Evolutionary conservation across 2,113 vertebrate species (phyloP), one percentile per base, ranked within the genome.

Genomic region (Platichthys flesus): DNA sequence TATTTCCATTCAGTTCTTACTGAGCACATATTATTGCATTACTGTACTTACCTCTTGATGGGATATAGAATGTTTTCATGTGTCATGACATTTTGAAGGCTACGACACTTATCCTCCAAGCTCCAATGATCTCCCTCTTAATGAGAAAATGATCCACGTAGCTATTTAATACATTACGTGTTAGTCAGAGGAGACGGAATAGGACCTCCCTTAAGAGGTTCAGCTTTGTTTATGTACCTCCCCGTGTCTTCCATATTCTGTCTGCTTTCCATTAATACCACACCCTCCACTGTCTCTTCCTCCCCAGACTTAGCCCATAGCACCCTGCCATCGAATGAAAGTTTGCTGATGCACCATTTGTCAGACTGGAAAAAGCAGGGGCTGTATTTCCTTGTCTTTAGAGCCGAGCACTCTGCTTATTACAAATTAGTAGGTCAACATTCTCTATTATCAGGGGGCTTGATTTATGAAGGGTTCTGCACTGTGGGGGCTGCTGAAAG

Each of bases 341-440:
- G 26, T 75, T 79, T 77, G 68, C 63, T 68, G 66, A 71, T 78
- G 23, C 37, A 52, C 74, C 62, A 79, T 87, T 87, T 81, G 71
- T 85, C 51, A 68, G 69, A 78, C 23, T 71, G 49, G 64, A 73
- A 58, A 81, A 69, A 70, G 54, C 65, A 75, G 10, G 18, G 66
- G 42, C 2, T 52, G 45, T 71, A 64, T 89, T 83, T 79, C 60
- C 75, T 75, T 71, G 67, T 70, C 79, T 77, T 72, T 74, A 56
- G 28, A 86, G 68, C 16, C 21, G 77, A 83, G 79, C 81, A 83
- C 81, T 92, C 78, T 90, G 82, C 88, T 93, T 91, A 91, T 89
- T 93, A 88, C 80, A 86, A 81, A 93, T 93, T 92, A 93, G 90
- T 91, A 79, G 89, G 89, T 91, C 82, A 92, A 88, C 67, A 70